Evolutionary conservation across 2,113 vertebrate species (phyloP), one percentile per base, ranked within the genome.

Genomic region (Plestiodon gilberti): DNA sequence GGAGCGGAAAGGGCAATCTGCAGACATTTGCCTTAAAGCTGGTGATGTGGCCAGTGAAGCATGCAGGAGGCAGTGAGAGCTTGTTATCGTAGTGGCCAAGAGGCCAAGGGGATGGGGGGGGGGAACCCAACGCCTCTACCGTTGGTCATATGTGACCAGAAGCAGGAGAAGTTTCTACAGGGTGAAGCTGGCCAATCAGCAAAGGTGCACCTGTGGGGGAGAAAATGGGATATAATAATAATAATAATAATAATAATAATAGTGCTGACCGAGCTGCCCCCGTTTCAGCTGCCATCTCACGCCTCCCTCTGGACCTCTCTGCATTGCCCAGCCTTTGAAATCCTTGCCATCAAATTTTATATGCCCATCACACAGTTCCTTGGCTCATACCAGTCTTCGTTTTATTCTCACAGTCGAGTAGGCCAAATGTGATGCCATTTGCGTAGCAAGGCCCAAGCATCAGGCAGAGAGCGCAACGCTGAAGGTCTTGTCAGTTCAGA

Each of bases 401-500:
- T 90, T 84, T 89, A 90, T 91, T 90, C 88, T 83, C 92, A 0
- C 0, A 9, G 52, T 77, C 40, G n/a, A 74, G 55, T 43, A 38
- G 91, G 71, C 33, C 90, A 78, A 86, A 90, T 90, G 87, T 80
- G 90, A 88, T 92, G 77, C 61, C 84, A 90, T 84, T 90, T 73
- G 83, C 79, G 89, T 61, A 87, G 88, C 74, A 78, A 84, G 70
- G 77, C 52, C 78, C 40, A 81, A 76, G 90, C 78, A 92, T 84
- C 20, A 74, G 59, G 59, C 30, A 65, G 80, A 79, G 87, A 87
- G 55, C 0, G 0, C 0, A 0, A 70, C 82, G 89, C 67, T 75
- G 70, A 89, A 80, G 15, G 23, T 90, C 90, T 93, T 94, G 87
- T 89, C 92, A 89, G 82, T 91, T 93, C 77, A 74, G 65, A 92